Evolutionary conservation across 2,113 vertebrate species (phyloP), one percentile per base, ranked within the genome.

Genomic region (Oreocharis arfaki): DNA sequence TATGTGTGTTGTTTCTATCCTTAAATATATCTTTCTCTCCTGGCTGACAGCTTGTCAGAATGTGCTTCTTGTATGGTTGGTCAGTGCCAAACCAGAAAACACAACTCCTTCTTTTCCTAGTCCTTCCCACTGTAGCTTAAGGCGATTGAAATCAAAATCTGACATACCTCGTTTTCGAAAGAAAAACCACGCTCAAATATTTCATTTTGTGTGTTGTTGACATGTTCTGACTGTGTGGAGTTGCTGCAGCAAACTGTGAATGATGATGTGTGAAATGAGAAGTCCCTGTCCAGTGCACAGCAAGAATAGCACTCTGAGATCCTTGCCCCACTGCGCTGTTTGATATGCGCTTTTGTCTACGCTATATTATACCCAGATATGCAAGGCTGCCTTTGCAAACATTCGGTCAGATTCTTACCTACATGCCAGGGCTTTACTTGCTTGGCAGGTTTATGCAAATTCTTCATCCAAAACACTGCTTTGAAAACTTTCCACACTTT

Each of bases 231-330:
- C 59, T 68, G 44, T 68, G 84, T 42, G 0, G 33, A 96, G 93
- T 82, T 65, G 74, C 65, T 35, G 70, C 84, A 83, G 89, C 89
- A 95, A 96, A 91, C 84, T 76, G 93, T 93, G 96, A 94, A 96
- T 94, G 96, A 96, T 95, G 96, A 85, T 96, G 95, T 96, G 91
- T 95, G 96, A 96, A 97, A 95, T 95, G 93, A 89, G 80, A 95
- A 87, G 84, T 97, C 94, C 77, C 77, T 97, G 87, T 86, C 84
- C 93, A 91, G 65, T 83, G 94, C 89, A 61, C 89, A 95, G 87
- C 76, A 79, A 91, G 89, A 95, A 90, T 17, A 75, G 44, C 17
- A 27, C 33, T 67, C 41, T 8, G 84, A 81, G 87, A 68, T 89
- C 73, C 57, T 64, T 85, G 81, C 69, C 57, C 49, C 6, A 4